Percentiles rank a stretch among this genome's conserved stretches.
Conservation (phyloP, 35 echinoderm and acorn worm genomes). For the Amphiura filiformis region DNA sequence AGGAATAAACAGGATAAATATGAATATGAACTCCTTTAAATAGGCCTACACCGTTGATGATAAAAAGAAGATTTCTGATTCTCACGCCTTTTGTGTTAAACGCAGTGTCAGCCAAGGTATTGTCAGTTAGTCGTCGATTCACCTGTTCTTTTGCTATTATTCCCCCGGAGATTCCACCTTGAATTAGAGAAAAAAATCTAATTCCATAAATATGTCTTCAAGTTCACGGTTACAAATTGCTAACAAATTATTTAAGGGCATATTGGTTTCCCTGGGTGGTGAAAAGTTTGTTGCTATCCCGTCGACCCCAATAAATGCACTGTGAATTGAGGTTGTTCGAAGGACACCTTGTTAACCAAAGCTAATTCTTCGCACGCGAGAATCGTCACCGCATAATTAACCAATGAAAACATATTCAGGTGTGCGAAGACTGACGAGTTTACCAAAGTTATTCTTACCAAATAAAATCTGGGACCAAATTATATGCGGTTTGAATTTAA, state of each 20-base stretch:
- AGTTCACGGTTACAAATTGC: constrained; percentile 7
- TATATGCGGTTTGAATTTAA: no score
- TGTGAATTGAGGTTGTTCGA: background rate
- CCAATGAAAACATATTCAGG: no score
- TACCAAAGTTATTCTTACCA: no score
- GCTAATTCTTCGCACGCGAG: background rate
- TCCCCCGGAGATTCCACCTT: background rate
- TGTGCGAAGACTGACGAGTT: no score
- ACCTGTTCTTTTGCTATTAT: background rate
- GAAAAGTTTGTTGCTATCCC: background rate
- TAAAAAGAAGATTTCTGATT: no score
- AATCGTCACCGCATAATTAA: no score
- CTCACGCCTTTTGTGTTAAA: no score
- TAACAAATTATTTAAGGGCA: background rate
- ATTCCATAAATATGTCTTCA: constrained; percentile 9
- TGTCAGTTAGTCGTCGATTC: background rate
- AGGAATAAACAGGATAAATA: no score
- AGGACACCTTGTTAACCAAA: background rate
- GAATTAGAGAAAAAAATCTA: background rate
- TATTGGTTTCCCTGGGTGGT: background rate
- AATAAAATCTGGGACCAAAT: no score
- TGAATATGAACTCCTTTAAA: no score
- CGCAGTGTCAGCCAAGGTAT: no score
- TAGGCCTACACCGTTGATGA: no score
- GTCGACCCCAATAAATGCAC: background rate